Percentiles rank a stretch among this genome's conserved stretches.
phyloP scores from a whole-genome alignment of 2,888 invertebrate species.

The Apoderus coryli region DNA sequence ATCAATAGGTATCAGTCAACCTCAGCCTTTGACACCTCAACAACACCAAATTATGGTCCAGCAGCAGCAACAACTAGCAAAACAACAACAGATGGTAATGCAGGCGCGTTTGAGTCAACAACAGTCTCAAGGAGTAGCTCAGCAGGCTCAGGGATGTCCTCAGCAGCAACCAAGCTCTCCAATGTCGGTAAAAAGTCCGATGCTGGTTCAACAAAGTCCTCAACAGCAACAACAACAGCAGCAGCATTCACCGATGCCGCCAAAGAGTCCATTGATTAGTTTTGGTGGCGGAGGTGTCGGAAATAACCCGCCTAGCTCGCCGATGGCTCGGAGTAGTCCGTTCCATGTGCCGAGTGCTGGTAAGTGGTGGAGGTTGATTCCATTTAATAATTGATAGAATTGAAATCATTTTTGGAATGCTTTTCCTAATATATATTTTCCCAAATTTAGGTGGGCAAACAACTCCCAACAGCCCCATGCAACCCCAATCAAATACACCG shows the following conservation, averaged over 20 bases:
- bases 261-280: conserved; percentile 33
- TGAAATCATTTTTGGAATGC: no score
- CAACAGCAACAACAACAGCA: conserved; percentile 35
- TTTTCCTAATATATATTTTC: no score
- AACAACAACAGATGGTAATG: conserved; percentile 26
- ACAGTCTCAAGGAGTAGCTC: conserved; percentile 33
- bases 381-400: no score
- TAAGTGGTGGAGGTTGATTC: no score
- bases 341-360: no score
- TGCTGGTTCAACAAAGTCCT: conserved; percentile 22
- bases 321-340: no score
- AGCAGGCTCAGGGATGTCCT: conserved; percentile 26
- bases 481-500: no score
- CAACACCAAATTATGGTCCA: conserved; percentile 31
- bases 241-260: conserved; percentile 31
- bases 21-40: conserved; percentile 27
- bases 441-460: no score
- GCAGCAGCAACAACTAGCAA: conserved; percentile 23
- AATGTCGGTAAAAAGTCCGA: conserved; percentile 34
- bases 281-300: no score
- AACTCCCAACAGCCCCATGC: no score
- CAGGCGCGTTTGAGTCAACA: no score
- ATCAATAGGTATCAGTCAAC: conserved; percentile 27
- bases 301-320: no score
- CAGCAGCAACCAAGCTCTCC: conserved; percentile 40